phyloP scores from a whole-genome alignment of 2,797 vertebrate species.

The Eupleurogrammus muticus region DNA sequence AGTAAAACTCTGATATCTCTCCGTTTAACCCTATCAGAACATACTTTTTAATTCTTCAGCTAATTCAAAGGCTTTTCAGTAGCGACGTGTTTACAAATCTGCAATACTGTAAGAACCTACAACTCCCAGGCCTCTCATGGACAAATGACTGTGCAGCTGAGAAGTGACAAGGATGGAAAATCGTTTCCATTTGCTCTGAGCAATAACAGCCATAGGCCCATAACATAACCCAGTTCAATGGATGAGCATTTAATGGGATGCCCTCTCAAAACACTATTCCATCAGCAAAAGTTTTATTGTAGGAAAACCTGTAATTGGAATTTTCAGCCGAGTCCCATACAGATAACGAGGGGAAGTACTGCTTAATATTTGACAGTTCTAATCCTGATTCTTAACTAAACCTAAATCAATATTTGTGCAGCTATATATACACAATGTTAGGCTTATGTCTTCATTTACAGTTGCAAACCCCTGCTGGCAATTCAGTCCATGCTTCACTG shows the following conservation, averaged over 20 bases:
- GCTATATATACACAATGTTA: no score
- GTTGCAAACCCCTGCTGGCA: no score
- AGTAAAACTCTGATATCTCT: background rate
- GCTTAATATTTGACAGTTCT: background rate
- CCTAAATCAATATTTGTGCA: background rate
- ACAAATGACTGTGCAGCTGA: constrained; percentile 40
- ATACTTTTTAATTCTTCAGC: background rate
- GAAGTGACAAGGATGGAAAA: constrained; percentile 46
- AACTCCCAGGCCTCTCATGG: constrained; percentile 9
- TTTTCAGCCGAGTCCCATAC: constrained; percentile 21
- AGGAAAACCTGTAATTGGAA: constrained; percentile 29
- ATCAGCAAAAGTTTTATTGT: constrained; percentile 22
- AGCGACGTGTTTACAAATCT: constrained; percentile 14
- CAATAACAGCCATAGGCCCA: constrained; percentile 39
- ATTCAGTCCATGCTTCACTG: no score
- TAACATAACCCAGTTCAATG: constrained; percentile 38
- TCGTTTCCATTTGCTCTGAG: constrained; percentile 28
- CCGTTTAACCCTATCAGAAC: background rate
- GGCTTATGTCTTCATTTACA: no score
- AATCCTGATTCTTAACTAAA: background rate
- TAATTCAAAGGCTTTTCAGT: constrained; percentile 16
- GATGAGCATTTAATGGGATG: constrained; percentile 26
- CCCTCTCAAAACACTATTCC: constrained; percentile 29
- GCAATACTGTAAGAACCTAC: constrained; percentile 2
- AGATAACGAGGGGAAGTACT: background rate